phyloP scores from a whole-genome alignment of 2,113 vertebrate species.

The Dasyprocta punctata region DNA sequence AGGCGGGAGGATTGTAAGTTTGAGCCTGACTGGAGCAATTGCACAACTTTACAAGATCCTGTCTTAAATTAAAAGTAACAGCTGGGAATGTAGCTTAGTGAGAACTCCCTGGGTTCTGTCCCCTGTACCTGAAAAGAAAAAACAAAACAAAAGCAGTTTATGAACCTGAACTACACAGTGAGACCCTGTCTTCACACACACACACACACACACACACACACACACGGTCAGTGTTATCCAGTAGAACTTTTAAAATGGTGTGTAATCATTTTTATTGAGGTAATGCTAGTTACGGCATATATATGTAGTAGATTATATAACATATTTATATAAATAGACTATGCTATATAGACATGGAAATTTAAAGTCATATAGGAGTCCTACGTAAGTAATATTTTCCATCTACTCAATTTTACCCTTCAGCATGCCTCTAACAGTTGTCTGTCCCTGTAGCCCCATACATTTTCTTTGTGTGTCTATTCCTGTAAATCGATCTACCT shows the following conservation, averaged over 20 bases:
- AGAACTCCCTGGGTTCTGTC: too few species aligned
- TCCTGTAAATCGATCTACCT: not conserved
- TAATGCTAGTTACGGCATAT: not conserved
- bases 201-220: too few species aligned
- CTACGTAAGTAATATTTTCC: not conserved
- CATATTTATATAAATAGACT: not conserved
- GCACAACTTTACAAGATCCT: too few species aligned
- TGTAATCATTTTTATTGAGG: not conserved
- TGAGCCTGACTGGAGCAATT: too few species aligned
- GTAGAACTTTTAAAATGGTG: not conserved
- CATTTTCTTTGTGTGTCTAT: not conserved
- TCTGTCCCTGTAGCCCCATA: not conserved
- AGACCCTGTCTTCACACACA: not conserved
- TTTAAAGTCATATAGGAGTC: not conserved
- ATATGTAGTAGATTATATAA: not conserved
- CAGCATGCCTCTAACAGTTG: not conserved
- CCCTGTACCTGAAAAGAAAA: too few species aligned
- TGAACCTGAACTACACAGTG: not conserved
- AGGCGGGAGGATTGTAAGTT: too few species aligned
- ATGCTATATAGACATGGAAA: not conserved
- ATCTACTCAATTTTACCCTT: not conserved
- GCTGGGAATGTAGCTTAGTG: too few species aligned
- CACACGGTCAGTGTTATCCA: not conserved
- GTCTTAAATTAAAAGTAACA: too few species aligned
- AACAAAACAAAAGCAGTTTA: too few species aligned